phyloP scores from a whole-genome alignment of 2,888 invertebrate species.

The Crocallis elinguaria region DNA sequence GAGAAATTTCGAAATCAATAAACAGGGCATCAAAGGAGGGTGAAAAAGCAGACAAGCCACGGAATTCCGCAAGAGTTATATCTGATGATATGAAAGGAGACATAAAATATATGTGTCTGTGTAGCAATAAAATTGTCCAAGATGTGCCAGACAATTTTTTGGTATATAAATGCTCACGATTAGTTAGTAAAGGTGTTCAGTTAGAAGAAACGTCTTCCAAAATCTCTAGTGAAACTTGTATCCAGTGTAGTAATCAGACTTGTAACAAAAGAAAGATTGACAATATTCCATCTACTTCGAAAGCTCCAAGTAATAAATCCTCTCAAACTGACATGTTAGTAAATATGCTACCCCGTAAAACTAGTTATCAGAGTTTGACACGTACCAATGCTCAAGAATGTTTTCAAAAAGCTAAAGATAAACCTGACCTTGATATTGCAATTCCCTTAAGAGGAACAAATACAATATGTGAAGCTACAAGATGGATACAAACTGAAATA shows the following conservation, averaged over 20 bases:
- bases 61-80: conserved; percentile 37
- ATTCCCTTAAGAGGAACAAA: conserved; percentile 21
- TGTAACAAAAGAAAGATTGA: conserved; percentile 3
- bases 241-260: conserved; percentile 21
- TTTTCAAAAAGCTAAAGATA: conserved; percentile 6
- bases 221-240: conserved; percentile 12
- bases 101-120: conserved; percentile 67
- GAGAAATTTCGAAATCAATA: conserved; percentile 7
- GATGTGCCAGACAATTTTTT: conserved; percentile 59
- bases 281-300: conserved; percentile 5
- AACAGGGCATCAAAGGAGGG: conserved; percentile 6
- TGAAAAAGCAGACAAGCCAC: conserved; percentile 35
- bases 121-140: conserved; percentile 50
- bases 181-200: conserved; percentile 53
- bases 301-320: conserved; percentile 45
- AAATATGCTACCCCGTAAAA: conserved; percentile 44
- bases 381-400: conserved; percentile 27
- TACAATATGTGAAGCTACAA: conserved; percentile 58
- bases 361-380: conserved; percentile 40
- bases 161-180: conserved; percentile 65
- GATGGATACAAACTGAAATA: conserved; percentile 74
- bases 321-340: conserved; percentile 68
- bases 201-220: conserved; percentile 33
- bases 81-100: conserved; percentile 50
- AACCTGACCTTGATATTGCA: conserved; percentile 16